Conservation (phyloP, 2,888 invertebrate genomes). For the Stomorhina lunata region DNA sequence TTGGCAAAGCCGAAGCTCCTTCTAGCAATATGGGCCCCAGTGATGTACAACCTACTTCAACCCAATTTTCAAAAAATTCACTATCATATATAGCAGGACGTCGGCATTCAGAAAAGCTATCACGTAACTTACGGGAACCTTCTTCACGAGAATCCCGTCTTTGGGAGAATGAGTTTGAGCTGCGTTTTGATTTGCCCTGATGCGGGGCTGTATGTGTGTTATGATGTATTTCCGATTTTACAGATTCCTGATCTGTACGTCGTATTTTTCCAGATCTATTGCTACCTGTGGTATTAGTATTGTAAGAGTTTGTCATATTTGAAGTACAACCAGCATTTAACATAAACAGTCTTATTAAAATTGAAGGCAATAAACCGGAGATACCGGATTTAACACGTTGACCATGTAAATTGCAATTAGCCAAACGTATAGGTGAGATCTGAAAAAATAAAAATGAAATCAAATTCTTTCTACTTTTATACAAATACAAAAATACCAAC, state of each 20-base stretch:
- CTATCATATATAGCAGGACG: slow-evolving; percentile 71
- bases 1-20: slow-evolving; percentile 90
- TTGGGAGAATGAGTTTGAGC: slow-evolving; percentile 78
- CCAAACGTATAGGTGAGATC: slow-evolving; percentile 92
- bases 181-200: slow-evolving; percentile 72
- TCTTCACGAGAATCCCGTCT: slow-evolving; percentile 78
- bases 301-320: slow-evolving; percentile 81
- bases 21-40: slow-evolving; percentile 94
- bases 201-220: slow-evolving; percentile 64
- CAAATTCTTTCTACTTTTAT: background rate
- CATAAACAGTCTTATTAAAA: slow-evolving; percentile 85
- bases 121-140: slow-evolving; percentile 73
- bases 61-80: slow-evolving; percentile 86
- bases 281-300: slow-evolving; percentile 84
- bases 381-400: slow-evolving; percentile 93
- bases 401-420: slow-evolving; percentile 97
- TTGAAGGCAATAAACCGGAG: slow-evolving; percentile 90
- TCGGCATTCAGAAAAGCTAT: slow-evolving; percentile 75
- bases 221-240: slow-evolving; percentile 73
- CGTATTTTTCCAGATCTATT: slow-evolving; percentile 78
- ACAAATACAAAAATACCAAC: slow-evolving; percentile 75
- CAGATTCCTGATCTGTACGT: slow-evolving; percentile 76
- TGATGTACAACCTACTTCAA: slow-evolving; percentile 94
- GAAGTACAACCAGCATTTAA: slow-evolving; percentile 81
- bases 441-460: slow-evolving; percentile 71